Conservation (phyloP, 2,888 invertebrate species). For the Thyatira batis region DNA sequence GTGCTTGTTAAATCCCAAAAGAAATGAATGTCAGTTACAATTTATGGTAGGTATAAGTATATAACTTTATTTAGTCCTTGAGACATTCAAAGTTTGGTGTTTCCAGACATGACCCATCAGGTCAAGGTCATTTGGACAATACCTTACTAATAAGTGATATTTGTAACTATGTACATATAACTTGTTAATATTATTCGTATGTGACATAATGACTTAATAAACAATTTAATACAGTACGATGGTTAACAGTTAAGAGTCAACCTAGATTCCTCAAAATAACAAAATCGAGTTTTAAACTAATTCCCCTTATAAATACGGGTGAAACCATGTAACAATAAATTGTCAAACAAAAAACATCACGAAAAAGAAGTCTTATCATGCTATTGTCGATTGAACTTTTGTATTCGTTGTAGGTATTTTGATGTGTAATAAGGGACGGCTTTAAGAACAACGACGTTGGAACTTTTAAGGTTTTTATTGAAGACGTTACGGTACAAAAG, state of each 20-base stretch:
- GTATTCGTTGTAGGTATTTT: conserved; percentile 33
- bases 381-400: conserved; percentile 42
- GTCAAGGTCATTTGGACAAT: conserved; percentile 7
- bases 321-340: conserved; percentile 7
- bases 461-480: conserved; percentile 46
- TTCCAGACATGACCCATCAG: neutral
- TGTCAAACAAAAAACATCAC: conserved; percentile 13
- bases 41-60: conserved; percentile 9
- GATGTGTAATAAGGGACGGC: conserved; percentile 43
- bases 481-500: conserved; percentile 26
- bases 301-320: neutral
- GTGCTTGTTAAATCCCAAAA: conserved; percentile 18
- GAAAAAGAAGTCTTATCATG: conserved; percentile 34
- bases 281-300: no score
- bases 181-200: no score
- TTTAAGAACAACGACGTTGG: conserved; percentile 38
- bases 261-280: no score
- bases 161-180: no score
- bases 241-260: no score
- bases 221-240: no score
- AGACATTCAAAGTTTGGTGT: conserved; percentile 20
- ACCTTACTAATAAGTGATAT: neutral
- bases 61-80: conserved; percentile 20
- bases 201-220: no score
- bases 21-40: conserved; percentile 31